These are phyloP conservation scores for Pelobates fuscus DNA, from an alignment of 2,113 vertebrate genomes.

Conservation along the genomic window DNA sequence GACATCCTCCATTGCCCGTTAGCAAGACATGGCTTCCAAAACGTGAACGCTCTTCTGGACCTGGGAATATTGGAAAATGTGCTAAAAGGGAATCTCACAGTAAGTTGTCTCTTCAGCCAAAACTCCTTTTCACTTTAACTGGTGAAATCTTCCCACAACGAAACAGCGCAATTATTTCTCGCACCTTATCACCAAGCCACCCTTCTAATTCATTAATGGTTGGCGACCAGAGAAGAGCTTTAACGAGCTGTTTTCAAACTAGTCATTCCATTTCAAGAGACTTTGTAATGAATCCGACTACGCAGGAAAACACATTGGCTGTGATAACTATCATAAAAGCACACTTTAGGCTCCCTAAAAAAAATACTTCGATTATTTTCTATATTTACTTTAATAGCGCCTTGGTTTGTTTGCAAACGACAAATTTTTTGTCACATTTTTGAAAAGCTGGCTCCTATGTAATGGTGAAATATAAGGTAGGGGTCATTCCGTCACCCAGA, in stretches of 20 bases:
- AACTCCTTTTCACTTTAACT: no score
- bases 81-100: no score
- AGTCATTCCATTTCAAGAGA: conserved; percentile 69
- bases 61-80: no score
- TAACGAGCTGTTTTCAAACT: conserved; percentile 65
- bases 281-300: conserved; percentile 73
- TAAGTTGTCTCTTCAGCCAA: no score
- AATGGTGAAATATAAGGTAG: conserved; percentile 63
- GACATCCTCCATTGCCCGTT: no score
- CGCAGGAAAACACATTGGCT: conserved; percentile 59
- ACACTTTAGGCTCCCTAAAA: conserved; percentile 70
- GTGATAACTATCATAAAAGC: conserved; percentile 64
- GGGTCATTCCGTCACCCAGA: conserved; percentile 65
- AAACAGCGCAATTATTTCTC: no score
- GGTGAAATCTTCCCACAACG: no score
- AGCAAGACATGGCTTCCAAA: no score
- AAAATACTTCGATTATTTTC: conserved; percentile 67
- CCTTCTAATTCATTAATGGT: conserved; percentile 13
- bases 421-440: conserved; percentile 58
- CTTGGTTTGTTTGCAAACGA: conserved; percentile 69
- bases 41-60: no score
- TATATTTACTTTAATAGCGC: conserved; percentile 71
- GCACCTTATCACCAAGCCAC: not conserved
- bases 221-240: conserved; percentile 29
- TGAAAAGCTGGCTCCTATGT: conserved; percentile 61